These are phyloP conservation scores for Corythornis madagascariensis DNA, from an alignment of 2,113 vertebrate genomes.

Conservation along the genomic window DNA sequence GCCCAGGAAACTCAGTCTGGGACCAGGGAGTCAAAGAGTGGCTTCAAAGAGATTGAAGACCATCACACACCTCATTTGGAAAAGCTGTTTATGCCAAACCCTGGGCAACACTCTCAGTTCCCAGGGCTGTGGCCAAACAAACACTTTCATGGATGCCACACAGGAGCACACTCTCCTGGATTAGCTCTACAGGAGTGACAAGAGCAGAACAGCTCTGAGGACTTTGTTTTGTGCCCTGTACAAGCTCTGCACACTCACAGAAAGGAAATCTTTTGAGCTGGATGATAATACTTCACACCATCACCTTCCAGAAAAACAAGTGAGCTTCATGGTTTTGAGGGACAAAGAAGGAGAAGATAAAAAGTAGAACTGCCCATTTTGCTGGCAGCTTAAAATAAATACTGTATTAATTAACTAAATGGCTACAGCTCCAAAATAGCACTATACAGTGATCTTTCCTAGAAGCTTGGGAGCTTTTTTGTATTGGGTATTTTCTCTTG, in stretches of 20 bases:
- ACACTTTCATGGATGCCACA: not conserved
- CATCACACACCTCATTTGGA: not conserved
- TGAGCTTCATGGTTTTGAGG: not conserved
- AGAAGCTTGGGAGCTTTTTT: not conserved
- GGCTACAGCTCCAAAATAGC: not conserved
- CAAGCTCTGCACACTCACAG: not conserved
- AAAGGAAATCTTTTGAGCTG: not conserved
- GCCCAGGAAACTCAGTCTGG: not conserved
- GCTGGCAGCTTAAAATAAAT: not conserved
- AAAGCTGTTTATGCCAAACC: not conserved
- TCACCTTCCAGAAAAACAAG: not conserved
- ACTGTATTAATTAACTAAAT: not conserved
- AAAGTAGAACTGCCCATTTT: not conserved
- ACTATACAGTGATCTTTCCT: accelerated
- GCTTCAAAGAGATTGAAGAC: not conserved
- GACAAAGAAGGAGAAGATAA: not conserved
- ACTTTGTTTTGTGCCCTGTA: not conserved
- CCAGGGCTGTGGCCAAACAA: not conserved
- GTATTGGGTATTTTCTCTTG: not conserved
- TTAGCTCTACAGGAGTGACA: not conserved
- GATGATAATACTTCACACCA: not conserved
- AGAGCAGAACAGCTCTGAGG: not conserved
- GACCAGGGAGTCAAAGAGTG: accelerated
- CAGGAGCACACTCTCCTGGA: not conserved
- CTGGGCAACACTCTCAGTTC: accelerated